Evolutionary conservation across 1,140 invertebrate genomes (phyloP).

Genomic region (Apolygus lucorum): DNA sequence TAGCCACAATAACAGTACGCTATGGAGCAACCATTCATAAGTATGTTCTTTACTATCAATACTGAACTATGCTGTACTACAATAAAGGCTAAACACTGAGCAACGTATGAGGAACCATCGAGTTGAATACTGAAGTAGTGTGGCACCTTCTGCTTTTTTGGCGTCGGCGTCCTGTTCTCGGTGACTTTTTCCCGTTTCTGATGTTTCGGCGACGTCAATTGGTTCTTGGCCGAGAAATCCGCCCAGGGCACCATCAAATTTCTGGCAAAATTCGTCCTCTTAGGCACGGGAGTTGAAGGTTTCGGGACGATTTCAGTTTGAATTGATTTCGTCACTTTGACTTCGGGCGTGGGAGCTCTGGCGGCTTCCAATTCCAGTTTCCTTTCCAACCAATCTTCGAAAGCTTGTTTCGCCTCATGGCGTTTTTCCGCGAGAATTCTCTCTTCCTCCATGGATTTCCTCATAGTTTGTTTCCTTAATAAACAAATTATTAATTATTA

Average conservation of each 20-base stretch:
- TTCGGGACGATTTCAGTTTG: neutral
- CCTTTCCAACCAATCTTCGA: neutral
- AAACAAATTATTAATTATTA: no score
- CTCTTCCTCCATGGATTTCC: neutral
- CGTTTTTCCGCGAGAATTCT: neutral
- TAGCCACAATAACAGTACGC: no score
- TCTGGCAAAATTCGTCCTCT: neutral
- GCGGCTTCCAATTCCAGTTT: conserved; percentile 1
- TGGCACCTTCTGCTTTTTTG: no score
- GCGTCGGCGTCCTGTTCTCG: no score
- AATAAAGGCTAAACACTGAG: no score
- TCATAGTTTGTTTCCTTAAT: neutral
- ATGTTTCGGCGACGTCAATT: neutral
- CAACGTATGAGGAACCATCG: no score
- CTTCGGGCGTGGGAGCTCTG: neutral
- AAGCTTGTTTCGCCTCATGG: neutral
- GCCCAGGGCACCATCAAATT: neutral
- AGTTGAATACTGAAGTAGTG: no score
- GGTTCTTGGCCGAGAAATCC: neutral
- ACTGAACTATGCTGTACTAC: no score
- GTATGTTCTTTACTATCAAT: no score
- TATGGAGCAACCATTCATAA: no score
- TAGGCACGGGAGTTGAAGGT: neutral
- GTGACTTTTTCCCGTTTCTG: no score
- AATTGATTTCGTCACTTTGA: conserved; percentile 1